Percentiles rank a stretch among this genome's conserved stretches.
phyloP scores from a whole-genome alignment of 2,797 vertebrate species.

The Onychomys arenicola region DNA sequence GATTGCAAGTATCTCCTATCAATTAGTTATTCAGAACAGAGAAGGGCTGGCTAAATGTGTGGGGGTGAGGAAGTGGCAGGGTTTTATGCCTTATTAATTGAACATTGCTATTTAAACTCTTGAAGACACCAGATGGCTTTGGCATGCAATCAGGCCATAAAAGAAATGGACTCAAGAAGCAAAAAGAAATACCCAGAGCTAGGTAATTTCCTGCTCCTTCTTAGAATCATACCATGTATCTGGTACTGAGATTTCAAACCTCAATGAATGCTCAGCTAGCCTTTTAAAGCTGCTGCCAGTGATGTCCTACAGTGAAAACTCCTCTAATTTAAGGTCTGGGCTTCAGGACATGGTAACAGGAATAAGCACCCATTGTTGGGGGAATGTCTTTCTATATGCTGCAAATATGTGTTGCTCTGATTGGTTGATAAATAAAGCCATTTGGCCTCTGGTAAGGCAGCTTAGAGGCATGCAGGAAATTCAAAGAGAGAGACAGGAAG shows the following conservation, averaged over 20 bases:
- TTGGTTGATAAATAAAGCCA: too few relatives aligned
- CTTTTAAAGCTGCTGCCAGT: slow-evolving; percentile 54
- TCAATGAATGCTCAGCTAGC: slow-evolving; percentile 80
- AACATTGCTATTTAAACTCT: slow-evolving; percentile 87
- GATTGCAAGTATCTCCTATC: slow-evolving; percentile 75
- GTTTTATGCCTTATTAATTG: slow-evolving; percentile 86
- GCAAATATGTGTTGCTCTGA: too few relatives aligned
- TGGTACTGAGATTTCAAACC: slow-evolving; percentile 78
- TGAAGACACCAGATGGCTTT: slow-evolving; percentile 85
- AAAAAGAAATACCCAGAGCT: slow-evolving; percentile 83
- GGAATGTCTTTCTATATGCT: too few relatives aligned
- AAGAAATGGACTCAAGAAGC: slow-evolving; percentile 86
- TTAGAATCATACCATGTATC: slow-evolving; percentile 34
- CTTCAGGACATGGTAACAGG: background rate
- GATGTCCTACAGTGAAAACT: background rate
- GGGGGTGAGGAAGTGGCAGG: slow-evolving; percentile 78
- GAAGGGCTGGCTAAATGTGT: slow-evolving; percentile 71
- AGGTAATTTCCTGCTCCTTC: slow-evolving; percentile 77
- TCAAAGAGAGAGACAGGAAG: too few relatives aligned
- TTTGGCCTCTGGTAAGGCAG: too few relatives aligned
- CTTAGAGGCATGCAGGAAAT: too few relatives aligned
- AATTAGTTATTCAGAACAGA: slow-evolving; percentile 71
- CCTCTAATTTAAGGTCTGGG: slow-evolving; percentile 7
- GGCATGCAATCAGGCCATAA: slow-evolving; percentile 84
- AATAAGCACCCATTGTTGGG: background rate